A percentile compares a stretch with the other conserved stretches of the same genome.
These are phyloP conservation scores for Orthosia gracilis DNA, from an alignment of 2,888 invertebrate genomes.

Conservation along the genomic window DNA sequence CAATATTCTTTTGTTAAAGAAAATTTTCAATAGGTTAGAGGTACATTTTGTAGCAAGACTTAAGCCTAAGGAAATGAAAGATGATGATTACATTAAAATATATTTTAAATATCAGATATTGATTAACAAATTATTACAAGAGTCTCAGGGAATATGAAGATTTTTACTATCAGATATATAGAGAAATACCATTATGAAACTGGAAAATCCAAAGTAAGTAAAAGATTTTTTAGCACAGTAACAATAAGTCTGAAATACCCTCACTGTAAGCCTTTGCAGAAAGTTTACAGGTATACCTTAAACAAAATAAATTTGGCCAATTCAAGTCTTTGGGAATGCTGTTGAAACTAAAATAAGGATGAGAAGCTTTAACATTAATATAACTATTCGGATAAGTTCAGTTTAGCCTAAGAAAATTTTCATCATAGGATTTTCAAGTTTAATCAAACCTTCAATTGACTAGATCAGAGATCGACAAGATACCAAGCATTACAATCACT, in stretches of 20 bases:
- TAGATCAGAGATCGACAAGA: conserved; percentile 48
- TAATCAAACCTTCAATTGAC: conserved; percentile 45
- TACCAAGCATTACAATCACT: conserved; percentile 21
- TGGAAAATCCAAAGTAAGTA: conserved; percentile 2
- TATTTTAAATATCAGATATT: conserved; percentile 35
- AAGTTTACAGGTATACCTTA: background rate
- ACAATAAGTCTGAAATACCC: background rate
- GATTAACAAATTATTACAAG: conserved; percentile 23
- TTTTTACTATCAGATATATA: background rate
- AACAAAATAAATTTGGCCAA: background rate
- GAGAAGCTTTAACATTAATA: background rate
- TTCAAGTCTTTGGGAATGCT: conserved; percentile 6
- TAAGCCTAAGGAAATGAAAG: conserved; percentile 36
- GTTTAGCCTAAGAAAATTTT: background rate
- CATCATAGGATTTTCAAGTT: conserved; percentile 17
- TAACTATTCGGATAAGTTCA: background rate
- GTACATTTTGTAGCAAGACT: conserved; percentile 31
- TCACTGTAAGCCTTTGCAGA: background rate
- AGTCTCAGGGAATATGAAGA: background rate
- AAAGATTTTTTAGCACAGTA: background rate
- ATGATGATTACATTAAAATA: conserved; percentile 5
- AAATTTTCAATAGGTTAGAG: conserved; percentile 9
- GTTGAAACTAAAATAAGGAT: conserved; percentile 16
- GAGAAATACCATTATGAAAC: background rate
- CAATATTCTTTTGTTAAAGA: background rate